Conservation (phyloP, 2,888 invertebrate genomes). For the Limnephilus rhombicus region DNA sequence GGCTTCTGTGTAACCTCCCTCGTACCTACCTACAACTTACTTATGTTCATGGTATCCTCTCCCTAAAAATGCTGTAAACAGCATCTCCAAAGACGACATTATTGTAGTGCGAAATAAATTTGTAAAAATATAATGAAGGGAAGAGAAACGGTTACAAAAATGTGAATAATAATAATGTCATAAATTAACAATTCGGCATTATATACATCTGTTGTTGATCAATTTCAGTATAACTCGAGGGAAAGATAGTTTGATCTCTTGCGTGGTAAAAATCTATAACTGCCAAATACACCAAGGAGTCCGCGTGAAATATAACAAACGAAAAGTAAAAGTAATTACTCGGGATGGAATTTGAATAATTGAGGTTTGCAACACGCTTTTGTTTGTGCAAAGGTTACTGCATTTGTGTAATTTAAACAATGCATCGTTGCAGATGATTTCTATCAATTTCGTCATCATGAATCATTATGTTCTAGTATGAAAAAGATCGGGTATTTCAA, state of each 20-base stretch:
- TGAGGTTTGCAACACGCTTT: conserved; percentile 39
- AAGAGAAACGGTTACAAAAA: no score
- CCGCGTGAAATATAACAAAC: background rate
- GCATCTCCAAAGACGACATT: no score
- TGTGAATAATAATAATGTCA: no score
- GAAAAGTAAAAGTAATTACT: conserved; percentile 8
- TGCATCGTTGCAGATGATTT: conserved; percentile 35
- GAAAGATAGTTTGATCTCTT: background rate
- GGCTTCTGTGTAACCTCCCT: no score
- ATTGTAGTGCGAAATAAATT: no score
- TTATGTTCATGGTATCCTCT: no score
- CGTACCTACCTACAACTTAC: no score
- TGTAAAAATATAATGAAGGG: no score
- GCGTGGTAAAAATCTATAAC: background rate
- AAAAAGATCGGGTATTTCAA: background rate
- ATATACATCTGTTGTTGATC: no score
- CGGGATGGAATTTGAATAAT: conserved; percentile 20
- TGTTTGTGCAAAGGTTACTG: conserved; percentile 49
- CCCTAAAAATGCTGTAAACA: no score
- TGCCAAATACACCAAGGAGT: background rate
- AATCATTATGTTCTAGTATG: background rate
- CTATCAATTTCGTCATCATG: conserved; percentile 16
- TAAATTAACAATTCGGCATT: no score
- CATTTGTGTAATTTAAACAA: conserved; percentile 45
- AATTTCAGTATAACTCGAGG: background rate